Conservation (phyloP, 2,113 vertebrate genomes). For the Lophotis ruficrista region DNA sequence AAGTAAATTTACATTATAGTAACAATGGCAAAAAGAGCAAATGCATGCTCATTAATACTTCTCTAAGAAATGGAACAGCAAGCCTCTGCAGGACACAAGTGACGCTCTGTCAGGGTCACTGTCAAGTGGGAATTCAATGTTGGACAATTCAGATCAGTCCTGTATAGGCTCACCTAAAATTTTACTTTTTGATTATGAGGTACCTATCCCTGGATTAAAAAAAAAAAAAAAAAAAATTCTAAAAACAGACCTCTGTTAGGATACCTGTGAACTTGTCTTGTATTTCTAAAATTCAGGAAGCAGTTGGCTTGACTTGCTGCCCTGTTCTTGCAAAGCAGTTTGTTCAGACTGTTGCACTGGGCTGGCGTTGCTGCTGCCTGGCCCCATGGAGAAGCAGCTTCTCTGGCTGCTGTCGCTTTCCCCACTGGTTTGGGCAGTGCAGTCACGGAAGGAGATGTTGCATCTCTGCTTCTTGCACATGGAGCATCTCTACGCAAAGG, state of each 20-base stretch:
- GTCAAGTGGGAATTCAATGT: neutral
- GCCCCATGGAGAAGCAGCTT: rapidly evolving
- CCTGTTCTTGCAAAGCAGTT: neutral
- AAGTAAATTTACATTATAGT: neutral
- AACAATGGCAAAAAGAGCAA: neutral
- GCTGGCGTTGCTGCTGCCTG: neutral
- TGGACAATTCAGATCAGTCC: neutral
- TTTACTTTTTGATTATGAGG: neutral
- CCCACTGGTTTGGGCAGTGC: neutral
- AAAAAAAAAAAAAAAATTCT: neutral
- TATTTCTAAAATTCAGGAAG: neutral
- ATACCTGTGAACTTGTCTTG: neutral
- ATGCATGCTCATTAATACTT: neutral
- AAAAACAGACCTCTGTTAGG: neutral
- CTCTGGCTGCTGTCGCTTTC: neutral
- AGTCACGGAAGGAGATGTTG: neutral
- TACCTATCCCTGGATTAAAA: neutral
- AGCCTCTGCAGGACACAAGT: neutral
- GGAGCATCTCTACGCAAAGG: neutral
- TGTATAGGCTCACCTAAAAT: neutral
- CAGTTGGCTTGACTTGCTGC: neutral
- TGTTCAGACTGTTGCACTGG: rapidly evolving
- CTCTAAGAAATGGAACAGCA: neutral
- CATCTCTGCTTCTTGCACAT: neutral
- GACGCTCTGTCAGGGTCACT: neutral